Conservation (phyloP, 1,140 invertebrate species). For the Metopolophium dirhodum region DNA sequence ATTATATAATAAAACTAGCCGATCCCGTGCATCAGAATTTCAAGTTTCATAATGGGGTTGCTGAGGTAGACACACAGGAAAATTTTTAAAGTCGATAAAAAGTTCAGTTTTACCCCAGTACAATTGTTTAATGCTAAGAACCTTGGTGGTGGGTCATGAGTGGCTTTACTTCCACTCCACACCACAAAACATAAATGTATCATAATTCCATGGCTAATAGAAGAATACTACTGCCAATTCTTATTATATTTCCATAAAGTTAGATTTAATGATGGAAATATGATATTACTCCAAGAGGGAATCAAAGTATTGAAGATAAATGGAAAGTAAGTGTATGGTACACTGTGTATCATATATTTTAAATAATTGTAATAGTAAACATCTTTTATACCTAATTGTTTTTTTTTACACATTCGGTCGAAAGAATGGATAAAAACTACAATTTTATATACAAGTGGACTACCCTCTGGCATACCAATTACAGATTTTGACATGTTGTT, state of each 20-base stretch:
- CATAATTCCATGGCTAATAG: background rate
- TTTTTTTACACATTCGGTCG: conserved; percentile 67
- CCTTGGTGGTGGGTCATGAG: background rate
- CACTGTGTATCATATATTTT: conserved; percentile 57
- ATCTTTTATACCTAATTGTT: background rate
- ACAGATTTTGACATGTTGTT: conserved; percentile 81
- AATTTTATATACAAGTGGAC: conserved; percentile 77
- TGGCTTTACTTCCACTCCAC: background rate
- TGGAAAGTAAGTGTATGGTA: conserved; percentile 72
- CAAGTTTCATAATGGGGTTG: background rate
- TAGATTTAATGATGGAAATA: conserved; percentile 77
- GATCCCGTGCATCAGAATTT: background rate
- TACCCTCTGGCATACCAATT: conserved; percentile 77
- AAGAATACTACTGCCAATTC: too few species aligned
- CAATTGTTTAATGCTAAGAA: background rate
- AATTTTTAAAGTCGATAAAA: background rate
- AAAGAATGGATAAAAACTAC: conserved; percentile 76
- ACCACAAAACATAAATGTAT: background rate
- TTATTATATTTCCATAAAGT: conserved; percentile 62
- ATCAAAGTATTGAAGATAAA: conserved; percentile 76
- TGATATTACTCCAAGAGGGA: conserved; percentile 75
- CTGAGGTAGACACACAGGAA: too few species aligned
- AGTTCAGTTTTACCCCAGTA: too few species aligned
- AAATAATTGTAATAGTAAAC: background rate
- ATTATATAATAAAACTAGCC: too few species aligned